phyloP scores from a whole-genome alignment of 2,888 invertebrate genomes.

The Digitonthophagus gazella region DNA sequence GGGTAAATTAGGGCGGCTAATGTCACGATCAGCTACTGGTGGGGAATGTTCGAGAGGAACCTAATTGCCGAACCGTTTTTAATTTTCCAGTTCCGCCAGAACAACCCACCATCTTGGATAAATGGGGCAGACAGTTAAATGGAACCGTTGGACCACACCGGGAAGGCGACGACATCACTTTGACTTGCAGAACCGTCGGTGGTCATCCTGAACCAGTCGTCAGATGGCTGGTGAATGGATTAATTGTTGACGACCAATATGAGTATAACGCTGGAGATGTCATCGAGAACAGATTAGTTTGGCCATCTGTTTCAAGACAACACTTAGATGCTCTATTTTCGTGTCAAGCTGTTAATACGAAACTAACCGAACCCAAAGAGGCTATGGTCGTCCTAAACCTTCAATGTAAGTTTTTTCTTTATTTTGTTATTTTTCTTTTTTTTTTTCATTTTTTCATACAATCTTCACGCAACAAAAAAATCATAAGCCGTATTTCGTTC shows the following conservation, averaged over 20 bases:
- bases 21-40: background rate
- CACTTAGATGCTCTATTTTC: slow-evolving; percentile 85
- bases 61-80: slow-evolving; percentile 9
- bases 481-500: slow-evolving; percentile 28
- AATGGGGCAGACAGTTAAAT: slow-evolving; percentile 80
- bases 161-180: slow-evolving; percentile 80
- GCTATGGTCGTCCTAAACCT: slow-evolving; percentile 74
- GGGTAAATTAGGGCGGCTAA: background rate
- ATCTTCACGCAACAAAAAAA: too few relatives aligned
- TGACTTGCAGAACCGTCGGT: slow-evolving; percentile 84
- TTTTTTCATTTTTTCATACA: background rate
- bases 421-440: background rate
- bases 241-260: slow-evolving; percentile 76
- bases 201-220: slow-evolving; percentile 83
- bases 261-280: slow-evolving; percentile 84
- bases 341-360: slow-evolving; percentile 84
- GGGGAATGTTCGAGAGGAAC: background rate
- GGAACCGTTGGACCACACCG: slow-evolving; percentile 80
- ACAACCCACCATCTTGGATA: slow-evolving; percentile 80
- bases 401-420: slow-evolving; percentile 63
- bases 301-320: slow-evolving; percentile 72
- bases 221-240: slow-evolving; percentile 79
- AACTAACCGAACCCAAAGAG: slow-evolving; percentile 76
- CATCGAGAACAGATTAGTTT: slow-evolving; percentile 76
- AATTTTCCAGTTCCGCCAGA: slow-evolving; percentile 75